A percentile compares a stretch with the other conserved stretches of the same genome.
Conservation (phyloP, 2,888 invertebrate genomes). For the Hirtodrosophila duncani region DNA sequence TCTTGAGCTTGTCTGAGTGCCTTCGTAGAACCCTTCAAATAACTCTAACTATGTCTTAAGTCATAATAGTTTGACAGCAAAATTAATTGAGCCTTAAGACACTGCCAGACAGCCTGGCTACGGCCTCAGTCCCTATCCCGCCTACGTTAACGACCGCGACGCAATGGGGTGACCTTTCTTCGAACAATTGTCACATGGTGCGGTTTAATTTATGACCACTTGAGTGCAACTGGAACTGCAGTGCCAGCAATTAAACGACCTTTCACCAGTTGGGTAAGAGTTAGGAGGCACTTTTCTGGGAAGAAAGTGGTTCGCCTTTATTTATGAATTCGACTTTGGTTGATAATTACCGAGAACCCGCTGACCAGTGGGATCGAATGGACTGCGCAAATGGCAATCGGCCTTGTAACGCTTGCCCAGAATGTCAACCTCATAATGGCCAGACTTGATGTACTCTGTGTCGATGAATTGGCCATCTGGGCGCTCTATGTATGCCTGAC, state of each 20-base stretch:
- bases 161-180: slow-evolving; percentile 42
- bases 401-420: slow-evolving; percentile 87
- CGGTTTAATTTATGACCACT: slow-evolving; percentile 60
- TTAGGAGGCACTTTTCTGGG: slow-evolving; percentile 34
- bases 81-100: slow-evolving; percentile 72
- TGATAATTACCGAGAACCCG: slow-evolving; percentile 85
- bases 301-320: slow-evolving; percentile 30
- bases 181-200: slow-evolving; percentile 45
- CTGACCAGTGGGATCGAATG: slow-evolving; percentile 89
- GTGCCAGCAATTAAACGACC: no score
- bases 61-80: slow-evolving; percentile 62
- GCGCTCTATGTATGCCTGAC: slow-evolving; percentile 81
- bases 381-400: slow-evolving; percentile 84
- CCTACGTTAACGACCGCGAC: no score
- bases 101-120: slow-evolving; percentile 45
- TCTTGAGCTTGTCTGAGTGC: slow-evolving; percentile 28
- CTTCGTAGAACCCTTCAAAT: slow-evolving; percentile 64
- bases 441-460: slow-evolving; percentile 83
- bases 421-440: slow-evolving; percentile 88
- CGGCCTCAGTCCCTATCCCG: no score
- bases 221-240: slow-evolving; percentile 15
- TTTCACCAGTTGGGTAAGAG: slow-evolving; percentile 77
- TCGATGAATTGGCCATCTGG: slow-evolving; percentile 82
- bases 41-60: slow-evolving; percentile 36
- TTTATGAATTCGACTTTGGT: slow-evolving; percentile 2